Conservation (phyloP, 2,797 vertebrate genomes). For the Bryconaethiops microstoma region DNA sequence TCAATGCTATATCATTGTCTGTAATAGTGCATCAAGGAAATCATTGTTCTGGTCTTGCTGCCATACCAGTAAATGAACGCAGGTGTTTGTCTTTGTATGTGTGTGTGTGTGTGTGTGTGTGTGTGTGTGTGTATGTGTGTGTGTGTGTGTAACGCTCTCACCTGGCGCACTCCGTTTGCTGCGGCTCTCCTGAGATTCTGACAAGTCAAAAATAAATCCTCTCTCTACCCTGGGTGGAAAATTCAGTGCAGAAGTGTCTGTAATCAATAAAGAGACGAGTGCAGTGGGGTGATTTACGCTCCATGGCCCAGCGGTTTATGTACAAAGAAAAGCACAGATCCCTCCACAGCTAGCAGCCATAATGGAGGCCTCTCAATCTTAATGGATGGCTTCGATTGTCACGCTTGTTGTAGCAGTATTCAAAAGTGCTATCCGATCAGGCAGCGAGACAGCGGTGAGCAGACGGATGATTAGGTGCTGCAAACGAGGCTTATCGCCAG, state of each 20-base stretch:
- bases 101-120: background rate
- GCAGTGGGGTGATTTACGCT: slow-evolving; percentile 91
- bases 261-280: slow-evolving; percentile 96
- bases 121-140: slow-evolving; percentile 10
- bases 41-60: slow-evolving; percentile 7
- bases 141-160: slow-evolving; percentile 18
- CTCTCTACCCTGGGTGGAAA: slow-evolving; percentile 93
- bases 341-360: slow-evolving; percentile 87
- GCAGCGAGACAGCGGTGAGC: slow-evolving; percentile 88
- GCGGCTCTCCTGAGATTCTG: slow-evolving; percentile 87
- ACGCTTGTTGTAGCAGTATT: slow-evolving; percentile 90
- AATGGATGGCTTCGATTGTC: slow-evolving; percentile 91
- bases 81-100: background rate
- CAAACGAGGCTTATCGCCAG: slow-evolving; percentile 95
- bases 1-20: slow-evolving; percentile 27
- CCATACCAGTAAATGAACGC: slow-evolving; percentile 17
- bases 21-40: slow-evolving; percentile 42
- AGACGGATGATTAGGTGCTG: slow-evolving; percentile 98
- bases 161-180: background rate
- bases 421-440: slow-evolving; percentile 96
- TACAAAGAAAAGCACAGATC: slow-evolving; percentile 90
- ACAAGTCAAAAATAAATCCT: slow-evolving; percentile 98
- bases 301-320: slow-evolving; percentile 87
- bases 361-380: slow-evolving; percentile 93
- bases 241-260: slow-evolving; percentile 93